phyloP scores from a whole-genome alignment of 2,888 invertebrate species.

The Iphiclides podalirius region DNA sequence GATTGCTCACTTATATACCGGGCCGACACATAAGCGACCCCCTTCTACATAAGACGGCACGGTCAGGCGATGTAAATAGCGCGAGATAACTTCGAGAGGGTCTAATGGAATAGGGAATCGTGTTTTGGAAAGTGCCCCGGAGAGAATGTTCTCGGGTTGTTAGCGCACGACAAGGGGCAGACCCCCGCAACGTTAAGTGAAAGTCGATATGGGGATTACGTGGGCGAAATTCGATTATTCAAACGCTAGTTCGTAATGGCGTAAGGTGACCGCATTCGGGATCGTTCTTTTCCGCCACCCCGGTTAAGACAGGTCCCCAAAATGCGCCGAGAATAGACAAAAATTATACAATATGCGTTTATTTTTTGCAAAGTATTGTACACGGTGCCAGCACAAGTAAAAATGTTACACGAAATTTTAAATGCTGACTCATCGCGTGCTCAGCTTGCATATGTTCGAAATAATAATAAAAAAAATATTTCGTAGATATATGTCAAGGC shows the following conservation, averaged over 20 bases:
- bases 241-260: constrained; percentile 40
- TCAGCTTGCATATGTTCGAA: too few relatives aligned
- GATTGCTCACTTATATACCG: constrained; percentile 63
- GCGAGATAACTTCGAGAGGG: constrained; percentile 76
- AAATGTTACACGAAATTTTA: too few relatives aligned
- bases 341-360: too few relatives aligned
- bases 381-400: too few relatives aligned
- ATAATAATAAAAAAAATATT: too few relatives aligned
- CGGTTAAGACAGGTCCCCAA: too few relatives aligned
- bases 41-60: constrained; percentile 72
- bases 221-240: constrained; percentile 65
- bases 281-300: too few relatives aligned
- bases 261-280: constrained; percentile 23
- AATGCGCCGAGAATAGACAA: too few relatives aligned
- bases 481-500: too few relatives aligned
- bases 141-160: constrained; percentile 71
- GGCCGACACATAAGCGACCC: constrained; percentile 66
- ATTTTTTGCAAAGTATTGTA: too few relatives aligned
- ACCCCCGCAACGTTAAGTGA: constrained; percentile 61
- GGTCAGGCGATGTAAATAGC: constrained; percentile 79
- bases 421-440: too few relatives aligned
- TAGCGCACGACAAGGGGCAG: constrained; percentile 53
- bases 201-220: constrained; percentile 71
- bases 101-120: constrained; percentile 78
- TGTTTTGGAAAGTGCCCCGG: constrained; percentile 75